Evolutionary conservation across 2,797 vertebrate genomes (phyloP).

Genomic region (Mormyrus proboscirostris): DNA sequence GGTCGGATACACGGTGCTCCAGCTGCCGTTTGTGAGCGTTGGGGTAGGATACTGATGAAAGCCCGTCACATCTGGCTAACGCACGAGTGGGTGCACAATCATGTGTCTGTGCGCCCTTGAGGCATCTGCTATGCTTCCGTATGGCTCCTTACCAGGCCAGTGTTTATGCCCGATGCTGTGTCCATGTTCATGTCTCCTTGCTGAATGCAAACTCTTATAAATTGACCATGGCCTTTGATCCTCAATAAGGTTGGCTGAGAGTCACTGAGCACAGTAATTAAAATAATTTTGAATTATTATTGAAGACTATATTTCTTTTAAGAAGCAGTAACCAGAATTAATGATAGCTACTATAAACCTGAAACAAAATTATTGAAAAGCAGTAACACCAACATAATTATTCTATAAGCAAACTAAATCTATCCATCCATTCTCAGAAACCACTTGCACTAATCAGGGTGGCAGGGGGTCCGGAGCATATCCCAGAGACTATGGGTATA

Average conservation of each 20-base stretch:
- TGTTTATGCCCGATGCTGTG: background rate
- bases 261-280: background rate
- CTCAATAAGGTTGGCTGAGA: background rate
- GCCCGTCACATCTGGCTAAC: conserved; percentile 16
- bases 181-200: background rate
- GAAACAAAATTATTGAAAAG: background rate
- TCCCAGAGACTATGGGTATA: background rate
- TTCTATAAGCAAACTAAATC: background rate
- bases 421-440: background rate
- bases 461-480: background rate
- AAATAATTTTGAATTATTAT: background rate
- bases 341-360: background rate
- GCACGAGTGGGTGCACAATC: background rate
- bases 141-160: background rate
- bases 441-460: background rate
- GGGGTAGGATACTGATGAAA: conserved; percentile 41
- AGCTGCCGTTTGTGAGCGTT: conserved; percentile 45
- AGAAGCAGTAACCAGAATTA: background rate
- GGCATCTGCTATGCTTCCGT: background rate
- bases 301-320: conserved; percentile 2
- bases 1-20: conserved; percentile 29
- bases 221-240: background rate
- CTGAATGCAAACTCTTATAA: background rate
- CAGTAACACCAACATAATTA: background rate
- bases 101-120: background rate